Evolutionary conservation across 2,113 vertebrate genomes (phyloP).

Genomic region (Salvelinus sp.): DNA sequence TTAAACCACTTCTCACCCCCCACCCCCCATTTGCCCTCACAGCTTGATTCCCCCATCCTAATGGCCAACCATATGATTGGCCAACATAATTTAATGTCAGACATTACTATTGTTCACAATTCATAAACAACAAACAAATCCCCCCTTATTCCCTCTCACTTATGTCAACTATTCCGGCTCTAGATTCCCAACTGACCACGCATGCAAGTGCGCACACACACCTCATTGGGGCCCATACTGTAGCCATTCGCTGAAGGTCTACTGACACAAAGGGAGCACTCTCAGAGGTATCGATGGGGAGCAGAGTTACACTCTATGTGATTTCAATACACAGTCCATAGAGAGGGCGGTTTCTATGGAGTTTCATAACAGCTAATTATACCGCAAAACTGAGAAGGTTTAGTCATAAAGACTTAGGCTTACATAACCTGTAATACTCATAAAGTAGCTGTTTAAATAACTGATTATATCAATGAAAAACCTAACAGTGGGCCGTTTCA

Average conservation of each 20-base stretch:
- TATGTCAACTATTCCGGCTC: not conserved
- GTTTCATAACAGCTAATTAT: slow-evolving; percentile 40
- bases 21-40: no score
- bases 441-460: slow-evolving; percentile 30
- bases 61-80: no score
- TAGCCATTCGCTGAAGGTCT: no score
- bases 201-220: not conserved
- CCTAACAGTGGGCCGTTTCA: not conserved
- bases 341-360: slow-evolving; percentile 17
- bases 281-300: not conserved
- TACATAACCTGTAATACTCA: slow-evolving; percentile 36
- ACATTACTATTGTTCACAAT: no score
- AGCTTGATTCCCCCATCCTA: no score
- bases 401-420: slow-evolving; percentile 20
- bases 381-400: slow-evolving; percentile 6
- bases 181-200: no score
- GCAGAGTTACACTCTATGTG: not conserved
- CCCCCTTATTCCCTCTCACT: no score
- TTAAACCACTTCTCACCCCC: no score
- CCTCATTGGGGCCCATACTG: no score
- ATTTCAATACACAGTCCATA: slow-evolving; percentile 2
- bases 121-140: no score
- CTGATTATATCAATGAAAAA: slow-evolving; percentile 32
- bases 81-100: no score
- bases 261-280: not conserved